Evolutionary conservation across 2,797 vertebrate species (phyloP), one percentile per base, ranked within the genome.

Genomic region (Epinephelus awoara): DNA sequence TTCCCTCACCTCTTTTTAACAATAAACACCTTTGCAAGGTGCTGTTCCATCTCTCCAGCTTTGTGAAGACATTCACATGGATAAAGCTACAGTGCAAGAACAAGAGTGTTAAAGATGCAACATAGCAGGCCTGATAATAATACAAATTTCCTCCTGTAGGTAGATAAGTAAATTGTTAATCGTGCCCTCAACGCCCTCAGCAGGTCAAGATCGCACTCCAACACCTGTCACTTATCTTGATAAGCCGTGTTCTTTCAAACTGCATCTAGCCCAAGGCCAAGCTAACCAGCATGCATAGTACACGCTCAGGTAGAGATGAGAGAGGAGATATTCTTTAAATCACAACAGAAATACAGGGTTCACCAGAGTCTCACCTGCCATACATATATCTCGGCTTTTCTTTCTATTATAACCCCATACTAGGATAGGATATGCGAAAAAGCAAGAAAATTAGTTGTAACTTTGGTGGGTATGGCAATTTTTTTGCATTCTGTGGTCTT

Each of bases 181-280:
- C 25, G 38, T 72, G 70, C 73, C 67, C 73, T 72, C 59, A 7
- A 19, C 4, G 27, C 75, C 72, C 64, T 65, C 14, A 68, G 67
- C 63, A 69, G 72, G 82, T 79, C 73, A 79, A 71, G 58, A 52
- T 79, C 11, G 65, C 66, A 70, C 67, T 67, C 52, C 46, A 83
- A 52, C 63, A 65, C 72, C 75, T 68, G 69, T 72, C 77, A 80
- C 72, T 83, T 42, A 62, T 78, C 63, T 85, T 80, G 70, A 88
- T 57, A 69, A 79, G 51, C 40, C 0, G 2, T 64, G 64, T 64
- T 64, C 49, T 34, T 70, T 13, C 0, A 65, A 79, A 69, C 47
- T 62, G 58, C 72, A 44, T 79, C 25, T 4, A 75, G 29, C 73
- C 85, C 50, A 57, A 85, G 62, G 74, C 64, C 10, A 7, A 65